Evolutionary conservation across 2,797 vertebrate species (phyloP).

Genomic region (Merluccius polli): DNA sequence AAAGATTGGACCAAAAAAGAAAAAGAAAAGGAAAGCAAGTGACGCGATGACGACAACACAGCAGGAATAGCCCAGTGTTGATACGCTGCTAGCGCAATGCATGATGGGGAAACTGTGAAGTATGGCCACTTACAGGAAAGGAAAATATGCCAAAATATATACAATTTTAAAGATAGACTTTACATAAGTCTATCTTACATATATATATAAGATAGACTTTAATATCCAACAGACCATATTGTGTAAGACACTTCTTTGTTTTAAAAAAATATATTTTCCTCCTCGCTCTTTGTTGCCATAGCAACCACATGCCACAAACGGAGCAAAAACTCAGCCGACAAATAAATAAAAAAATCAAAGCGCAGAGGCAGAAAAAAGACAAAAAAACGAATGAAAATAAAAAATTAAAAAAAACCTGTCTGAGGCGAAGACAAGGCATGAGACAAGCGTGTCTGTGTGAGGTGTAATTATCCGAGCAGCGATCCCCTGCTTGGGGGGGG

Average conservation of each 20-base stretch:
- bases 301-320: constrained; percentile 53
- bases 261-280: background rate
- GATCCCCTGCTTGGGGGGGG: constrained; percentile 23
- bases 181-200: too few species aligned
- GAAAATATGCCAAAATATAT: background rate
- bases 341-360: background rate
- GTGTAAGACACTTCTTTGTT: background rate
- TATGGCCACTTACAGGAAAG: background rate
- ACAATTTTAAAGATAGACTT: background rate
- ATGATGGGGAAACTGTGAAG: background rate
- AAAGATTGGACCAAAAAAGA: too few species aligned
- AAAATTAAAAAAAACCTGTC: constrained; percentile 54
- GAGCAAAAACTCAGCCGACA: constrained; percentile 19
- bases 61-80: background rate
- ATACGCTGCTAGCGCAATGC: background rate
- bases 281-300: constrained; percentile 50
- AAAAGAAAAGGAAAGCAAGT: background rate
- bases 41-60: background rate
- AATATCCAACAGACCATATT: background rate
- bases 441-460: constrained; percentile 32
- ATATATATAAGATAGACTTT: background rate
- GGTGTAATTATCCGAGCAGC: constrained; percentile 60
- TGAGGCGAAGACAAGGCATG: constrained; percentile 43
- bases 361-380: constrained; percentile 30
- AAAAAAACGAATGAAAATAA: constrained; percentile 43